These are phyloP conservation scores for Herpailurus yagouaroundi DNA, from an alignment of 2,113 vertebrate species.

Conservation along the genomic window DNA sequence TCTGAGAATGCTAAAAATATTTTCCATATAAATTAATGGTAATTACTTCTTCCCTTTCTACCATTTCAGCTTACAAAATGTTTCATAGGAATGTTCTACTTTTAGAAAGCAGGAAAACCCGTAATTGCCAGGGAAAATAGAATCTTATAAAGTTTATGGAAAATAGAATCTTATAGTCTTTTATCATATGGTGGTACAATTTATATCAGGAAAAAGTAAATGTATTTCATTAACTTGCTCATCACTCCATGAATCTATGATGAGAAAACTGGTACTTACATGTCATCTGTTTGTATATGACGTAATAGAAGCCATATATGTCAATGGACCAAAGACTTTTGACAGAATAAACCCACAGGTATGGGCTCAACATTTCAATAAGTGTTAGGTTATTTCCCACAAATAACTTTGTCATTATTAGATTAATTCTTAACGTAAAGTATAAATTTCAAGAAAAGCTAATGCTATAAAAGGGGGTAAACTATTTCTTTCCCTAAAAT, in stretches of 20 bases:
- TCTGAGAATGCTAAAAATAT: not conserved
- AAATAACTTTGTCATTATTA: not conserved
- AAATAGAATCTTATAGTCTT: not conserved
- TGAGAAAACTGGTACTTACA: not conserved
- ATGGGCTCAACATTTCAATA: not conserved
- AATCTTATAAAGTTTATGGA: not conserved
- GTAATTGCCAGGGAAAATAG: not conserved
- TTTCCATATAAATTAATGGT: not conserved
- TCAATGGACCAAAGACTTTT: not conserved
- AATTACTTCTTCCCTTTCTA: not conserved
- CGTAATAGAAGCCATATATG: not conserved
- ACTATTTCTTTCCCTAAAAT: not conserved
- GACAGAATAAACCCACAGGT: not conserved
- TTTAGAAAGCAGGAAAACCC: not conserved
- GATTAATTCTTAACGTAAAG: not conserved
- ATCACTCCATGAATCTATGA: not conserved
- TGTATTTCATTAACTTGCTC: constrained; percentile 27
- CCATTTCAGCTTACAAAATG: not conserved
- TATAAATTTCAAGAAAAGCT: not conserved
- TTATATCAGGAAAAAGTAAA: not conserved
- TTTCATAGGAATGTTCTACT: not conserved
- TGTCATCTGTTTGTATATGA: not conserved
- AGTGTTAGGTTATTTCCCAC: not conserved
- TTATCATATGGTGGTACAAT: not conserved
- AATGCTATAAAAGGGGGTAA: not conserved